These are phyloP conservation scores for Ursus arctos DNA, from an alignment of 2,113 vertebrate genomes.

Conservation along the genomic window DNA sequence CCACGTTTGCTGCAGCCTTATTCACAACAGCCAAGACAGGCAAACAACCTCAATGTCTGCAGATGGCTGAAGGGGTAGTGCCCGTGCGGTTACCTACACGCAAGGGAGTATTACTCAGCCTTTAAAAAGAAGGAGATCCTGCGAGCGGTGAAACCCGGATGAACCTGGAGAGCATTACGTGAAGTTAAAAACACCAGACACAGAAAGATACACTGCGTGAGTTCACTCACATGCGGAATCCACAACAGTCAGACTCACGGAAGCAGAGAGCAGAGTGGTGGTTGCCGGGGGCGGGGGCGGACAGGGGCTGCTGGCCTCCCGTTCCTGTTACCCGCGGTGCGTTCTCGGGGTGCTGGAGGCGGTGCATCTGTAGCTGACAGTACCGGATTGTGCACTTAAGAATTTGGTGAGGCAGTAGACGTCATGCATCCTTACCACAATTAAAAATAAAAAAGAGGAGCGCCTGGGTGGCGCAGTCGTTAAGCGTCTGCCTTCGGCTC, in stretches of 20 bases:
- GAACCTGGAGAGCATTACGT: not conserved
- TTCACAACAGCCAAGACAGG: not conserved
- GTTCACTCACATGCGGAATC: not conserved
- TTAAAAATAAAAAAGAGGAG: not conserved
- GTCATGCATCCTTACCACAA: not conserved
- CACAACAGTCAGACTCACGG: not conserved
- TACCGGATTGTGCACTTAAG: fast-evolving
- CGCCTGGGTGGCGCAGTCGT: too few relatives aligned
- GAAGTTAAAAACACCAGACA: not conserved
- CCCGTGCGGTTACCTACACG: fast-evolving
- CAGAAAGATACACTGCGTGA: not conserved
- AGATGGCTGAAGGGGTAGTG: not conserved
- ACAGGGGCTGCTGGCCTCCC: fast-evolving
- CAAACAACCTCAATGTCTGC: too few relatives aligned
- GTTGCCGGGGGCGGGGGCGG: not conserved
- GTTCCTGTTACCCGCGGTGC: not conserved
- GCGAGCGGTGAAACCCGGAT: not conserved
- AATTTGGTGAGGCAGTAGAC: not conserved
- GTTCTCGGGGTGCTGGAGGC: fast-evolving
- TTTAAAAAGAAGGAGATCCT: not conserved
- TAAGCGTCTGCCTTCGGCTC: too few relatives aligned
- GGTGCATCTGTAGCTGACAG: fast-evolving
- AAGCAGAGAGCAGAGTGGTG: not conserved
- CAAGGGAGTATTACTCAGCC: not conserved
- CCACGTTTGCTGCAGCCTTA: fast-evolving